Evolutionary conservation across 2,113 vertebrate genomes (phyloP), one percentile per base, ranked within the genome.

Genomic region (Rhinoderma darwinii): DNA sequence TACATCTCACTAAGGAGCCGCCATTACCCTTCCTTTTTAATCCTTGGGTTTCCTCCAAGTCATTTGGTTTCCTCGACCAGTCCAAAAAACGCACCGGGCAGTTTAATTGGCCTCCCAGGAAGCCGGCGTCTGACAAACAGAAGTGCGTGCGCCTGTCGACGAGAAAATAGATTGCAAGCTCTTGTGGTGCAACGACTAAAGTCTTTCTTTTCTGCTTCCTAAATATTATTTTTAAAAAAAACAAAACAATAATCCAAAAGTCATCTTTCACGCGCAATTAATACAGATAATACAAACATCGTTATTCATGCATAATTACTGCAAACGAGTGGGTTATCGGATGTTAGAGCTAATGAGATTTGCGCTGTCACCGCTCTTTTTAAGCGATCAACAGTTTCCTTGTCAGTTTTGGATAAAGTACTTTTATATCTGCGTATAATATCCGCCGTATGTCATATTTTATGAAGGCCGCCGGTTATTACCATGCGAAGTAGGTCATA

Each of bases 101-200:
- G 63, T 35, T 32, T 68, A 68, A 68, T 37, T 70, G 63, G 66
- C 66, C 66, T 70, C 66, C 66, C 66, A 70, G 66, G 66, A 70
- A 37, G 66, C 35, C 1, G 32, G 2, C 4, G 32, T 18, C 11
- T 22, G n/a, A n/a, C n/a, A n/a, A n/a, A n/a, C n/a, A n/a, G n/a
- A n/a, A n/a, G n/a, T n/a, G 35, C 18, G 6, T 20, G 35, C 66
- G 39, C 66, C 66, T 70, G 66, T 30, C 17, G 4, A 27, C 18
- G 30, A 70, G 14, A 18, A 37, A 70, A 37, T 70, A 70, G 66
- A 70, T 70, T 37, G 66, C 66, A 10, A 70, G 66, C 32, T 70
- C 66, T 70, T 70, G 66, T 5, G 66, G 66, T 10, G 66, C 32
- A 37, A 17, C 17, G 35, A 39, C 66, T 9, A 22, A 37, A 37